A percentile compares a stretch with the other conserved stretches of the same genome.
Conservation (phyloP, 2,113 vertebrate species). For the Xenopus borealis region DNA sequence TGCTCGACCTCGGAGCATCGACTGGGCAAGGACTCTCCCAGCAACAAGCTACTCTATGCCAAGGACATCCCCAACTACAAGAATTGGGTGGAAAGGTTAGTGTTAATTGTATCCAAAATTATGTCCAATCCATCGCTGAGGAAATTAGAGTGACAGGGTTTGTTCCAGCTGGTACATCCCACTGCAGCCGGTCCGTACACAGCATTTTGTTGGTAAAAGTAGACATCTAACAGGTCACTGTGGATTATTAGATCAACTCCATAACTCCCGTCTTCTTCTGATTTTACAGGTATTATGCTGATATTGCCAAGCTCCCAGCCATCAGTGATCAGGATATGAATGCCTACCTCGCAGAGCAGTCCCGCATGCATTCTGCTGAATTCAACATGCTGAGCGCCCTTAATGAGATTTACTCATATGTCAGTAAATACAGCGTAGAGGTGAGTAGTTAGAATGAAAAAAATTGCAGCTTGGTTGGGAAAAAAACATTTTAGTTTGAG, state of each 20-base stretch:
- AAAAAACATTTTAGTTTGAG: too few relatives aligned
- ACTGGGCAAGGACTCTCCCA: conserved; percentile 95
- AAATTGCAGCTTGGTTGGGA: too few relatives aligned
- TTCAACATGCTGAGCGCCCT: conserved; percentile 97
- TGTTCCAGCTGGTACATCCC: too few relatives aligned
- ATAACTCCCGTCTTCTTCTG: not conserved
- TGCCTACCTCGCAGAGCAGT: conserved; percentile 95
- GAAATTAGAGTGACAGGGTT: too few relatives aligned
- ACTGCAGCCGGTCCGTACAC: too few relatives aligned
- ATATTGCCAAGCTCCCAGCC: conserved; percentile 91
- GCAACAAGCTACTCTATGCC: conserved; percentile 96
- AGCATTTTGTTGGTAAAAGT: too few relatives aligned
- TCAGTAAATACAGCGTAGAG: conserved; percentile 98
- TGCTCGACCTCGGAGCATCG: conserved; percentile 97
- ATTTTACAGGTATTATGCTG: conserved; percentile 87
- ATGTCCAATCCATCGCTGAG: too few relatives aligned
- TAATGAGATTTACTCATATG: conserved; percentile 96
- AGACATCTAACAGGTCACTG: too few relatives aligned
- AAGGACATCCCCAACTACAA: conserved; percentile 99
- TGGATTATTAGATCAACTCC: too few relatives aligned
- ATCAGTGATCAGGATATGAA: conserved; percentile 99
- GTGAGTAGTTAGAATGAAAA: conserved; percentile 57
- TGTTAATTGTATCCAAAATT: not conserved
- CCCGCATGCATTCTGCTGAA: conserved; percentile 86
- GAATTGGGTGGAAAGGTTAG: conserved; percentile 97